These are phyloP conservation scores for Serinus canaria DNA, from an alignment of 2,113 vertebrate species.

Conservation along the genomic window DNA sequence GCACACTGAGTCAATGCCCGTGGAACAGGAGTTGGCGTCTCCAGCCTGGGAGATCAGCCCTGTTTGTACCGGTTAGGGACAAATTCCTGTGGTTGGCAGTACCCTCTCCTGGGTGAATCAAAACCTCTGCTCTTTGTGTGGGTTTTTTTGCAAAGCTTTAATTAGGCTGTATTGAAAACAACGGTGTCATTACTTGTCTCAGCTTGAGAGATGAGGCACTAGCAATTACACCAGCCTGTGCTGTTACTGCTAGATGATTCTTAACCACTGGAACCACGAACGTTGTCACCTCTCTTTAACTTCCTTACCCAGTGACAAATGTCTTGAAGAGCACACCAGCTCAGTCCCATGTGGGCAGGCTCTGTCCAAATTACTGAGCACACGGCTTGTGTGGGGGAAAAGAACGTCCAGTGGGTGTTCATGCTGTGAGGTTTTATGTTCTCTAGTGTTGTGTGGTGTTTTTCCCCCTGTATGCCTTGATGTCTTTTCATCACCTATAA, in stretches of 20 bases:
- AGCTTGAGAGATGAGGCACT: not conserved
- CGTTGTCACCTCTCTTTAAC: not conserved
- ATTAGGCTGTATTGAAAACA: not conserved
- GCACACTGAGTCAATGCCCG: fast-evolving
- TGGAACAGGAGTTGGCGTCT: fast-evolving
- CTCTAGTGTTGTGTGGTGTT: not conserved
- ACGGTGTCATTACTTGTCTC: not conserved
- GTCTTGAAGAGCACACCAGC: not conserved
- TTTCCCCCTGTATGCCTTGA: fast-evolving
- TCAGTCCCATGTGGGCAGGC: not conserved
- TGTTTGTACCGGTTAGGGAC: not conserved
- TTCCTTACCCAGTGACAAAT: not conserved
- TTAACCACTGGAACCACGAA: not conserved
- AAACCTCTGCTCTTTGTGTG: not conserved
- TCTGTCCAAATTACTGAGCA: not conserved
- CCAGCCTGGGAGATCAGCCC: not conserved
- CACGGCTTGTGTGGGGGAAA: not conserved
- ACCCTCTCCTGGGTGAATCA: not conserved
- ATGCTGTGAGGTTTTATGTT: not conserved
- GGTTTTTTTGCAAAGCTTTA: not conserved
- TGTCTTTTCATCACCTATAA: not conserved
- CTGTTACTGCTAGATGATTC: not conserved
- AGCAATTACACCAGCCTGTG: not conserved
- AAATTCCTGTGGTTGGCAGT: not conserved
- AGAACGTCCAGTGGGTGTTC: not conserved